A percentile compares a stretch with the other conserved stretches of the same genome.
These are phyloP conservation scores for Chaetops frenatus DNA, from an alignment of 2,113 vertebrate species.

Conservation along the genomic window DNA sequence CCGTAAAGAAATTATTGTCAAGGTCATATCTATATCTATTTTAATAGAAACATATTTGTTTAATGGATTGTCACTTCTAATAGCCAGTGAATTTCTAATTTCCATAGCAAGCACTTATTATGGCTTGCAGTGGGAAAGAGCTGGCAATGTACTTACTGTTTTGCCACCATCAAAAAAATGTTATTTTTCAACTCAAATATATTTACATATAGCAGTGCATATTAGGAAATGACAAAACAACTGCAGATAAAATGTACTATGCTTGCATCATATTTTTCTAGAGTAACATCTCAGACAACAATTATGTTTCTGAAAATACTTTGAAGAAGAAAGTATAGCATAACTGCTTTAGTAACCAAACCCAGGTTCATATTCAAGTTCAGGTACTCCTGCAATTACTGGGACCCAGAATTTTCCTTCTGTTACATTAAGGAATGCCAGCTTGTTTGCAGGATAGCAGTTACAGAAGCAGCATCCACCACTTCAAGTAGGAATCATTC, in stretches of 20 bases:
- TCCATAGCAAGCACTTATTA: background rate
- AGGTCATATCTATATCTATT: background rate
- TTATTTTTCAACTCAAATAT: background rate
- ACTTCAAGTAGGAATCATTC: background rate
- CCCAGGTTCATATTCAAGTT: background rate
- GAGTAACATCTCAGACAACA: background rate
- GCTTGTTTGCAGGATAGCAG: background rate
- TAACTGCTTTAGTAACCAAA: background rate
- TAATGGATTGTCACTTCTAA: slow-evolving; percentile 28
- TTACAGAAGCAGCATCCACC: background rate
- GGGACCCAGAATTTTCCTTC: background rate
- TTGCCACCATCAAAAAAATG: background rate
- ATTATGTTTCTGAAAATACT: background rate
- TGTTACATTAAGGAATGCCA: background rate
- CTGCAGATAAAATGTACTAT: background rate
- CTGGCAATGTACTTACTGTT: background rate
- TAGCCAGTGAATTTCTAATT: slow-evolving; percentile 18
- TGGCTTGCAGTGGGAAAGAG: background rate
- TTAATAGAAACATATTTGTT: slow-evolving; percentile 13
- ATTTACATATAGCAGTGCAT: background rate
- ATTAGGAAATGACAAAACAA: background rate
- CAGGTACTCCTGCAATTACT: background rate
- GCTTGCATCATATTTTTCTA: slow-evolving; percentile 21
- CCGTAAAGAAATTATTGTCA: background rate
- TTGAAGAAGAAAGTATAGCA: background rate